These are phyloP conservation scores for Pseudorhiza aurosa DNA, from an alignment of 30 jellyfish, hydroid and myxozoan species.

Conservation along the genomic window DNA sequence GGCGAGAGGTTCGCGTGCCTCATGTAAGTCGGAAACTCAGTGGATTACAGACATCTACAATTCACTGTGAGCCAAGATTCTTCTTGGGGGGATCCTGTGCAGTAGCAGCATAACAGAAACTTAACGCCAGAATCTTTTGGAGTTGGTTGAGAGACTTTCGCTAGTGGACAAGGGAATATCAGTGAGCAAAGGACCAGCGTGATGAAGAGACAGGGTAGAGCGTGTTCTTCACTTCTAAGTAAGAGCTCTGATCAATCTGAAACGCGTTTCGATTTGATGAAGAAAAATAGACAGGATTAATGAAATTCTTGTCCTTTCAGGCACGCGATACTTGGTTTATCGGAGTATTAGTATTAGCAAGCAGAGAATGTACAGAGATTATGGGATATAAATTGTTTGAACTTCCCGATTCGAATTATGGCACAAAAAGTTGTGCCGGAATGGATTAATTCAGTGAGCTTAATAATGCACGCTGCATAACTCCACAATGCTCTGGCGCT, in stretches of 20 bases:
- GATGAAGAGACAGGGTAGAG: neutral
- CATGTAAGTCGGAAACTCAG: too few species aligned
- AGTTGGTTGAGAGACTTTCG: neutral
- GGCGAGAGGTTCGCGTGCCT: too few species aligned
- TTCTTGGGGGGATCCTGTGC: too few species aligned
- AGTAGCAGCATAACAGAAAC: neutral
- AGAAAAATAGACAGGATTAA: constrained; percentile 29
- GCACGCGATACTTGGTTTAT: constrained; percentile 64
- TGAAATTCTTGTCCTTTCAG: constrained; percentile 52
- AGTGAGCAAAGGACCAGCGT: constrained; percentile 1
- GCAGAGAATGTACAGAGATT: constrained; percentile 24
- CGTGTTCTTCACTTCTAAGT: constrained; percentile 14
- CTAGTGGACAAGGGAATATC: neutral
- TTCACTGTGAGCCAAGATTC: too few species aligned
- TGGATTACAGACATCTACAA: too few species aligned
- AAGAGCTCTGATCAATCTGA: constrained; percentile 9
- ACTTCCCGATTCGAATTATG: constrained; percentile 13
- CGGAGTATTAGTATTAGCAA: constrained; percentile 29
- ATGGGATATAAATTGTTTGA: constrained; percentile 19
- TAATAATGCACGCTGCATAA: too few species aligned
- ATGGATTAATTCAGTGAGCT: neutral
- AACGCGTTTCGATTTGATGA: neutral
- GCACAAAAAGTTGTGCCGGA: neutral
- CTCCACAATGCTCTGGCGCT: too few species aligned
- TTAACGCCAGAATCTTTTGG: neutral